phyloP scores from a whole-genome alignment of 2,888 invertebrate species.

The Parasteatoda lunata region DNA sequence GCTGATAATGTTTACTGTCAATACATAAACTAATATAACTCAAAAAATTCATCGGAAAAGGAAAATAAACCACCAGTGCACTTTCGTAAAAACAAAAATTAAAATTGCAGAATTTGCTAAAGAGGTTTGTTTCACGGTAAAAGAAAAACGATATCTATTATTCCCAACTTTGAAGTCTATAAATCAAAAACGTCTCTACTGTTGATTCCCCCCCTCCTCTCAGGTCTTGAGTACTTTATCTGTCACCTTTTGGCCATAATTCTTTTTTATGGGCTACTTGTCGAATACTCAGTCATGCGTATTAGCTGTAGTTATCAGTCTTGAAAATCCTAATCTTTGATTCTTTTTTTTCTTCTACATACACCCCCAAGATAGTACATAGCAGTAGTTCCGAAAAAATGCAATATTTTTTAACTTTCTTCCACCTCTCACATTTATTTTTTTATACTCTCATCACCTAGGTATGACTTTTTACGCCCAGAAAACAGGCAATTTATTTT shows the following conservation, averaged over 20 bases:
- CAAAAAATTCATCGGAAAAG: too few relatives aligned
- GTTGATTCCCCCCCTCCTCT: conserved; percentile 49
- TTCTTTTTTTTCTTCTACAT: background rate
- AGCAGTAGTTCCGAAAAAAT: too few relatives aligned
- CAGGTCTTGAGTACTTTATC: conserved; percentile 54
- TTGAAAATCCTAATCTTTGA: conserved; percentile 32
- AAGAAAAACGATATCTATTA: background rate
- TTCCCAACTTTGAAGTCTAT: conserved; percentile 9
- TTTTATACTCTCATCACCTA: conserved; percentile 44
- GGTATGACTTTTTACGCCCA: conserved; percentile 31
- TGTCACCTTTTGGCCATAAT: conserved; percentile 49
- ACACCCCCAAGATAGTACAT: too few relatives aligned
- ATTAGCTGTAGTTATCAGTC: conserved; percentile 35
- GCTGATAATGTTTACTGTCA: too few relatives aligned
- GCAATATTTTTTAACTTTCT: background rate
- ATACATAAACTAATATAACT: too few relatives aligned
- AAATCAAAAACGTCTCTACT: conserved; percentile 35
- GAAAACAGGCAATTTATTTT: conserved; percentile 46
- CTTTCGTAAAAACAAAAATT: too few relatives aligned
- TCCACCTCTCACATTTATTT: conserved; percentile 1
- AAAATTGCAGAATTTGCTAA: too few relatives aligned
- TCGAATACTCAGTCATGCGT: conserved; percentile 29
- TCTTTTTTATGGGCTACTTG: conserved; percentile 59
- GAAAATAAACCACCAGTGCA: too few relatives aligned
- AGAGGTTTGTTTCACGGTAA: background rate